Evolutionary conservation across 2,113 vertebrate species (phyloP).

Genomic region (Zapornia atra): DNA sequence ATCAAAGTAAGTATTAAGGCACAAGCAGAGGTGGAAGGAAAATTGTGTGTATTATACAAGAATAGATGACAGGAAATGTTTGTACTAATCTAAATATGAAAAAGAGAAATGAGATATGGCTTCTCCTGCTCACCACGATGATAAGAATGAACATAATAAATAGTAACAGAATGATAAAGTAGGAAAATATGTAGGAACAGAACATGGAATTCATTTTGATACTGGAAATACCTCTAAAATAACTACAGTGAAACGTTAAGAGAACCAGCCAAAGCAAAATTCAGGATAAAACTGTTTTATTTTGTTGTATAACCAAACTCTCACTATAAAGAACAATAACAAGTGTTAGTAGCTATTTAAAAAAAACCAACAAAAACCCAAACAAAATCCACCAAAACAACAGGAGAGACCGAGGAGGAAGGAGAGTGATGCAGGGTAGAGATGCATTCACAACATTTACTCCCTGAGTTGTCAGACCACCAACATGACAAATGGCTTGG

Average conservation of each 20-base stretch:
- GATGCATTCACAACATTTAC: not conserved
- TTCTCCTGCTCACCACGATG: not conserved
- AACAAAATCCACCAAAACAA: not conserved
- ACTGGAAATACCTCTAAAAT: not conserved
- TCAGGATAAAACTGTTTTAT: not conserved
- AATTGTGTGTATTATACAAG: not conserved
- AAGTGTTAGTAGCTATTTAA: not conserved
- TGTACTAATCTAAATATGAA: not conserved
- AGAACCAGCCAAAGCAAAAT: not conserved
- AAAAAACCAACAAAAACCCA: not conserved
- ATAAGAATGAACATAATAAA: not conserved
- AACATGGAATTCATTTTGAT: not conserved
- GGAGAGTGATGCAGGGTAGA: not conserved
- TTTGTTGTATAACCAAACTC: not conserved
- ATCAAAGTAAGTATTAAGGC: not conserved
- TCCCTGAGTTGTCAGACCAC: not conserved
- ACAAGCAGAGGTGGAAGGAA: not conserved
- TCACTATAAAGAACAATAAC: not conserved
- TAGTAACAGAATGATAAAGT: not conserved
- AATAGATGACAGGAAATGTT: not conserved
- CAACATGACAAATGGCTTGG: not conserved
- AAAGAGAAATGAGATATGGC: not conserved
- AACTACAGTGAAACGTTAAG: not conserved
- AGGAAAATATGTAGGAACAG: not conserved
- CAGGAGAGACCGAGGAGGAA: not conserved